These are phyloP conservation scores for Lipotes vexillifer DNA, from an alignment of 2,113 vertebrate species.

Conservation along the genomic window DNA sequence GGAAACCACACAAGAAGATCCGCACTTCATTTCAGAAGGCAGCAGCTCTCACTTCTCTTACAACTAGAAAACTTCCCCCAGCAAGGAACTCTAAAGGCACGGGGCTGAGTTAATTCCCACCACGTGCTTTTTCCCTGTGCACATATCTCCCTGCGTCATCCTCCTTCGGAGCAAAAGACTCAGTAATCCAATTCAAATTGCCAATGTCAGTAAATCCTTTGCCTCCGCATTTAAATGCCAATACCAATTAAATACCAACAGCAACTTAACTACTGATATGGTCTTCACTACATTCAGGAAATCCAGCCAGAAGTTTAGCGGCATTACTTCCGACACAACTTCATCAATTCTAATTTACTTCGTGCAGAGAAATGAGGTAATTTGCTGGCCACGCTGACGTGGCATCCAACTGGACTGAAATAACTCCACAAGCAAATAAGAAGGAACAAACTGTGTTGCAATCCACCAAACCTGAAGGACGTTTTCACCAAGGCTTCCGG, in stretches of 20 bases:
- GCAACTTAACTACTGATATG: neutral
- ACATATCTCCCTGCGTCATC: neutral
- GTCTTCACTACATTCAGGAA: constrained; percentile 17
- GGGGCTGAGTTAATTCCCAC: neutral
- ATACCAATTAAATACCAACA: constrained; percentile 48
- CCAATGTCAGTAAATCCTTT: neutral
- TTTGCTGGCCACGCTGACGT: neutral
- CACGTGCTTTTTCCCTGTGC: neutral
- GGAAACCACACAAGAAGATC: neutral
- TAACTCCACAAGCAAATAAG: neutral
- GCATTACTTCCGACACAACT: neutral
- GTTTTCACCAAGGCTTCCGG: constrained; percentile 92
- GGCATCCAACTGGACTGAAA: neutral
- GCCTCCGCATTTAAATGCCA: constrained; percentile 41
- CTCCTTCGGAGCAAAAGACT: constrained; percentile 36
- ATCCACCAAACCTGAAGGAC: constrained; percentile 91
- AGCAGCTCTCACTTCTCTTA: neutral
- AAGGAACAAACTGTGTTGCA: constrained; percentile 25
- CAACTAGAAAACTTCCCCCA: neutral
- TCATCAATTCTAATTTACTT: constrained; percentile 12
- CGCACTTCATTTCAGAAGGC: neutral
- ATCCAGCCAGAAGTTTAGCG: neutral
- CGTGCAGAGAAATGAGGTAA: neutral
- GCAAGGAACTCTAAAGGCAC: neutral
- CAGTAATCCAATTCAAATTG: constrained; percentile 52